Percentiles rank a stretch among this genome's conserved stretches.
Evolutionary conservation across 2,113 vertebrate genomes (phyloP).

Genomic region (Oryzias melastigma): DNA sequence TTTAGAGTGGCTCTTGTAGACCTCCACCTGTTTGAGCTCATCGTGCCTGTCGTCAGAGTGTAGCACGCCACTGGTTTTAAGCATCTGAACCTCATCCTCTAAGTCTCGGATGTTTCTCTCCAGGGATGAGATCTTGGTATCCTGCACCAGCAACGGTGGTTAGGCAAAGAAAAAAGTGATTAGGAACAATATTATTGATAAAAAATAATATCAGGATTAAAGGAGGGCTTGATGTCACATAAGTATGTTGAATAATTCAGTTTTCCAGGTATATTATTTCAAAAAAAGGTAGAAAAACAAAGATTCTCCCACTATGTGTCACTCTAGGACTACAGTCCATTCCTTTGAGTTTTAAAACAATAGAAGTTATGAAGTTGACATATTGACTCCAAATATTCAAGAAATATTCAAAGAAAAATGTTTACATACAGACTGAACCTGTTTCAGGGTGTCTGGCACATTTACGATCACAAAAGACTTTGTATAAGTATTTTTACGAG

Average conservation of each 20-base stretch:
- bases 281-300: too few species aligned
- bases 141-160: conserved; percentile 77
- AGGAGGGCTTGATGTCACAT: too few species aligned
- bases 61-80: conserved; percentile 92
- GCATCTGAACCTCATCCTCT: conserved; percentile 98
- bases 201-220: too few species aligned
- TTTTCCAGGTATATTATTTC: too few species aligned
- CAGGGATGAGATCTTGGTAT: conserved; percentile 97
- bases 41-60: conserved; percentile 90
- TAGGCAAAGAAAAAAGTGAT: conserved; percentile 27
- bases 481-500: conserved; percentile 32
- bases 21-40: conserved; percentile 96
- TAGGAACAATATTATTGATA: neutral
- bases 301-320: too few species aligned
- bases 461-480: conserved; percentile 14
- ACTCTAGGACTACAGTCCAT: too few species aligned
- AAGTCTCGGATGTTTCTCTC: conserved; percentile 96
- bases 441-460: neutral
- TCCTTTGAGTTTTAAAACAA: too few species aligned
- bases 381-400: neutral
- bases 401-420: conserved; percentile 4
- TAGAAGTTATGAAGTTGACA: too few species aligned
- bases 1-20: conserved; percentile 98
- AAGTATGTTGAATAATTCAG: too few species aligned
- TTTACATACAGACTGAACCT: conserved; percentile 4